Conservation (phyloP, 37 sponge, comb jelly and placozoan genomes). For the Haliclona indistincta region DNA sequence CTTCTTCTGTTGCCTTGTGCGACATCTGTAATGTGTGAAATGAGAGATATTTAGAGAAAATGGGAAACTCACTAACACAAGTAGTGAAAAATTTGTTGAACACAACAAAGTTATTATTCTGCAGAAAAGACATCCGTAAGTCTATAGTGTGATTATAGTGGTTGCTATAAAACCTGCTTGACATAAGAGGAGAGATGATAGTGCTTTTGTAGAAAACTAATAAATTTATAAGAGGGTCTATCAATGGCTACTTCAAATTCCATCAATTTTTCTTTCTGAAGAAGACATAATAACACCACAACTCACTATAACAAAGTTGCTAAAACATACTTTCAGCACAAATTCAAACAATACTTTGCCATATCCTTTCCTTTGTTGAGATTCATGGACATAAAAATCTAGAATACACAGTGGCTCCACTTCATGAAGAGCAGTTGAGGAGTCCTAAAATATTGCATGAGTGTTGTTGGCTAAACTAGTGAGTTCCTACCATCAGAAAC, state of each 20-base stretch:
- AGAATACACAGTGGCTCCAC: conserved; percentile 86
- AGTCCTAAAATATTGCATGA: conserved; percentile 50
- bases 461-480: background rate
- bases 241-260: conserved; percentile 87
- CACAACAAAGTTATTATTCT: conserved; percentile 93
- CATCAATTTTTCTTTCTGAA: conserved; percentile 66
- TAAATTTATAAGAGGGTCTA: conserved; percentile 88
- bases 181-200: conserved; percentile 65
- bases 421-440: conserved; percentile 52
- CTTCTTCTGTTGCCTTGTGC: too few relatives aligned
- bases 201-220: conserved; percentile 82
- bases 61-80: too few relatives aligned
- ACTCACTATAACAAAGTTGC: background rate
- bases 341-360: conserved; percentile 86
- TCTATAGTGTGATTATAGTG: background rate
- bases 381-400: conserved; percentile 97
- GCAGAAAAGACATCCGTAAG: background rate
- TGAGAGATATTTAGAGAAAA: too few relatives aligned
- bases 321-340: conserved; percentile 70
- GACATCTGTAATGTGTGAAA: too few relatives aligned
- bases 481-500: conserved; percentile 66
- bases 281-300: conserved; percentile 5
- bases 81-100: conserved; percentile 81
- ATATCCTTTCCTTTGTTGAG: conserved; percentile 82
- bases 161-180: conserved; percentile 60